Evolutionary conservation across 2,888 invertebrate genomes (phyloP).

Genomic region (Pollenia amentaria): DNA sequence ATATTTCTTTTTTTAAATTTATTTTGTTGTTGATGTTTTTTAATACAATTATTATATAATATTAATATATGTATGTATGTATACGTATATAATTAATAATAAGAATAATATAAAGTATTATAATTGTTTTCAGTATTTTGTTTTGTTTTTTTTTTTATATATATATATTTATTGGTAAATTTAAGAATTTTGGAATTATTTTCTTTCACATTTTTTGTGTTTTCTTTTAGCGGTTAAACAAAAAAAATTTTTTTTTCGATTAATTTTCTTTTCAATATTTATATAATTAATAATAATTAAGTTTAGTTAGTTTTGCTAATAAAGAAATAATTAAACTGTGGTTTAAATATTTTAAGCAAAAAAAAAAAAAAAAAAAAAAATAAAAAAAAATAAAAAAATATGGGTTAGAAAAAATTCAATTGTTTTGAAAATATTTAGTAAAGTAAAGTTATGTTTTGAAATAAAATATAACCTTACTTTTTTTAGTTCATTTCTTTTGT

Average conservation of each 20-base stretch:
- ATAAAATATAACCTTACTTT: background rate
- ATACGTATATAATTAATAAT: slow-evolving; percentile 68
- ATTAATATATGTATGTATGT: slow-evolving; percentile 39
- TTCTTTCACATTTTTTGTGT: slow-evolving; percentile 23
- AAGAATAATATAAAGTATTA: slow-evolving; percentile 59
- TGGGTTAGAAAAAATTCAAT: slow-evolving; percentile 9
- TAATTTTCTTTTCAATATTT: background rate
- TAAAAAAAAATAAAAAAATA: background rate
- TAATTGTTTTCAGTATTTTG: slow-evolving; percentile 16
- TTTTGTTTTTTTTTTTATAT: slow-evolving; percentile 9
- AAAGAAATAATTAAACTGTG: background rate
- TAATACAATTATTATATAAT: slow-evolving; percentile 68
- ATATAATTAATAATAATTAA: background rate
- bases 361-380: background rate
- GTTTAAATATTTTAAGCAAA: slow-evolving; percentile 1
- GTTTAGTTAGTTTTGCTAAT: slow-evolving; percentile 7
- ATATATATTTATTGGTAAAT: slow-evolving; percentile 51
- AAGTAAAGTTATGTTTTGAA: background rate
- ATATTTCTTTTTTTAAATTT: slow-evolving; percentile 38
- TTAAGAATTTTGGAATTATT: slow-evolving; percentile 69
- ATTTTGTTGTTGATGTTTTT: slow-evolving; percentile 36
- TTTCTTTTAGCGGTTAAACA: background rate
- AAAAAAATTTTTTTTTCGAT: slow-evolving; percentile 6
- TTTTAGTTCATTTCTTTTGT: background rate
- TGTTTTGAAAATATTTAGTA: background rate